These are phyloP conservation scores for Trigoniulus corallinus DNA, from an alignment of 1,140 invertebrate genomes.

Conservation along the genomic window DNA sequence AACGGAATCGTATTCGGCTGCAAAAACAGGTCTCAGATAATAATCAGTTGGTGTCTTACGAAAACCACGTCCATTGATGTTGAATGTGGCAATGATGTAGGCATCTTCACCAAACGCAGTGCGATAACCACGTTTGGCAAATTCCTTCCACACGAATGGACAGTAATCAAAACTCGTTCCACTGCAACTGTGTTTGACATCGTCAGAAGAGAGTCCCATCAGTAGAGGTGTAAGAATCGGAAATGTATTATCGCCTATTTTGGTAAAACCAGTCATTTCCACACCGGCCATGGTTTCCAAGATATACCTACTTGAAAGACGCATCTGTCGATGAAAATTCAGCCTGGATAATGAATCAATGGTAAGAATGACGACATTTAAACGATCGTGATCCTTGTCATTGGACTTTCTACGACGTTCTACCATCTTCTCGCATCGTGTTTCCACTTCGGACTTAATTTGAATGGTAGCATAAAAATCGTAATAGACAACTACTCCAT, in stretches of 20 bases:
- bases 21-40: constrained; percentile 23
- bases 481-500: too few species aligned
- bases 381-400: too few species aligned
- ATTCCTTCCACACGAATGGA: constrained; percentile 33
- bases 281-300: constrained; percentile 21
- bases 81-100: constrained; percentile 31
- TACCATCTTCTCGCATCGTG: constrained; percentile 19
- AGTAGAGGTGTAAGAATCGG: constrained; percentile 28
- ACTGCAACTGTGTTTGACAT: constrained; percentile 3
- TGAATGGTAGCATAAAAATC: constrained; percentile 1
- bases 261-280: constrained; percentile 27
- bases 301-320: constrained; percentile 28
- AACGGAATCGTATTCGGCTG: constrained; percentile 10
- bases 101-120: constrained; percentile 33
- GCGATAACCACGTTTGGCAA: constrained; percentile 24
- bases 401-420: constrained; percentile 16
- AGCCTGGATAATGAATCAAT: constrained; percentile 39
- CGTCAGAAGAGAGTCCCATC: constrained; percentile 14
- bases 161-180: constrained; percentile 17
- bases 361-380: constrained; percentile 31
- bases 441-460: constrained; percentile 14
- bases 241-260: constrained; percentile 30
- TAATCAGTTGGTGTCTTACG: constrained; percentile 27
- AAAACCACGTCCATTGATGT: constrained; percentile 29
- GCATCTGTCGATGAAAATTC: constrained; percentile 38